Evolutionary conservation across 2,888 invertebrate genomes (phyloP), one percentile per base, ranked within the genome.

Genomic region (Didymodactylos carnosus): DNA sequence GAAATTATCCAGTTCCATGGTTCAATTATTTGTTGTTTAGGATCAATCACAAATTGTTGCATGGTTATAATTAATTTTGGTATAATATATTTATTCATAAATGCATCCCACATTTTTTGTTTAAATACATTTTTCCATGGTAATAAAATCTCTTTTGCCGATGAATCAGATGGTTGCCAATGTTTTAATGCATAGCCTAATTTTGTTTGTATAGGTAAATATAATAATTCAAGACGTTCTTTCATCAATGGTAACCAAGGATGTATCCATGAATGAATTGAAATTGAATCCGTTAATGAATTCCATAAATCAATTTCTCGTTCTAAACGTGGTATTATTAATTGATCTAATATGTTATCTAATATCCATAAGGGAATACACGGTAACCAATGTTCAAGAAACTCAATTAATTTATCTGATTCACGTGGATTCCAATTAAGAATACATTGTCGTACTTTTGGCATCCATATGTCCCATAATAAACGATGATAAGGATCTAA

Each of bases 231-330:
- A 72, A 86, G 78, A 25, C 82, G 80, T 40, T 82, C 79, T 39
- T 91, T 90, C 80, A 94, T 87, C 11, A 91, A 84, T 0, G 89
- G 89, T 76, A 94, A 88, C 98, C 98, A 99, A 0, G 97, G 97
- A 82, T 94, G 89, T 76, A 95, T 88, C 98, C 98, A 98, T 7
- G 89, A 88, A 83, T 98, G 95, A 77, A 99, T 90, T n/a, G 97
- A 97, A 77, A 93, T 88, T 0, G 91, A 91, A 82, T 98, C 97
- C 0, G 90, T 90, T 3, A 94, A 86, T 1, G 98, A 98, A 86
- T 98, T 92, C 98, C 98, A 97, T 73, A 77, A 78, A 69, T 90
- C 88, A 0, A 93, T 93, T 77, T 90, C 92, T 0, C 86, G 83
- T 76, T 85, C 83, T 16, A 86, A 77, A 70, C 80, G 77, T 0